Evolutionary conservation across 2,888 invertebrate species (phyloP).

Genomic region (Neoaliturus tenellus): DNA sequence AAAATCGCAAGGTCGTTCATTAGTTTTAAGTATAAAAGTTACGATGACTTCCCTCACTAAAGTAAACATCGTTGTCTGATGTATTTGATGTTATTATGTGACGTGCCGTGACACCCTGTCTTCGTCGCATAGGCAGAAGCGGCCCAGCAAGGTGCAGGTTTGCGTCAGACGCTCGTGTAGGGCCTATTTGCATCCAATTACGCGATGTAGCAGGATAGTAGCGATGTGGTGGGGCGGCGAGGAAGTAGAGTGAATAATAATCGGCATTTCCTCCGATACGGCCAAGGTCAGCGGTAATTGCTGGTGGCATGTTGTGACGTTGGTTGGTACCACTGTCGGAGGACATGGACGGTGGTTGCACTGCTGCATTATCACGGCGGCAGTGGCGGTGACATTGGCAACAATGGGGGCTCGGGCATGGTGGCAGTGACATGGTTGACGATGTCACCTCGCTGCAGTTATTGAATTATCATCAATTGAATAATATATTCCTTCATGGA

Average conservation of each 20-base stretch:
- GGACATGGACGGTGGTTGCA: background rate
- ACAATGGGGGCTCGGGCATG: background rate
- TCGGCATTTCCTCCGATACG: slow-evolving; percentile 10
- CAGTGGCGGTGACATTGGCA: background rate
- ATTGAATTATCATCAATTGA: no score
- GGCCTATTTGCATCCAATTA: background rate
- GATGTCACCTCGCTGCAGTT: no score
- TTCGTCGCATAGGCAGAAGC: no score
- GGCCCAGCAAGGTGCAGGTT: background rate
- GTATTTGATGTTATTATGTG: no score
- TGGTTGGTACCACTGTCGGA: background rate
- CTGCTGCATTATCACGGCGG: background rate
- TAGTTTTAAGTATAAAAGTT: no score
- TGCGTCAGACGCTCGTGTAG: background rate
- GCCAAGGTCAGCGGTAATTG: background rate
- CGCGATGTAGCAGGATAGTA: background rate
- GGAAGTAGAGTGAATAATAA: slow-evolving; percentile 22
- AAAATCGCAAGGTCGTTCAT: no score
- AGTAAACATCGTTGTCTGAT: no score
- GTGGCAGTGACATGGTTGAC: background rate
- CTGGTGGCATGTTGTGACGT: background rate
- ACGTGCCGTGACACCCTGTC: no score
- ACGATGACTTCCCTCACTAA: no score
- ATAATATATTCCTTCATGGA: no score
- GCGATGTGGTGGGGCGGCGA: background rate